Conservation (phyloP, 2,797 vertebrate species). For the Sternotherus odoratus region DNA sequence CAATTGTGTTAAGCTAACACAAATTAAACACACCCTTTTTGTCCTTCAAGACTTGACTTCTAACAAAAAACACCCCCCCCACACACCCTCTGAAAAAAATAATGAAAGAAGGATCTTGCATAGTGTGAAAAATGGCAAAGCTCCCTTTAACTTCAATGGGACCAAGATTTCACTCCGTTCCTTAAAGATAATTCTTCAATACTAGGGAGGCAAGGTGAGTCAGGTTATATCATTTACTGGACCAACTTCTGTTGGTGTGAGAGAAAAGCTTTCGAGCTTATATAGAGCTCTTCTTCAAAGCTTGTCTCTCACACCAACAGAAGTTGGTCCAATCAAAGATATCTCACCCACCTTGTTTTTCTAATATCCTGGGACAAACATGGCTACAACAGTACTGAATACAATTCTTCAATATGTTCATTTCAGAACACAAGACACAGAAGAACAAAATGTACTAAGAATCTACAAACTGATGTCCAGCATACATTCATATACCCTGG, state of each 20-base stretch:
- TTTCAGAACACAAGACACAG: not conserved
- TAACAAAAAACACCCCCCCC: not conserved
- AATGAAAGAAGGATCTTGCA: not conserved
- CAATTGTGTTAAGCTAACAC: not conserved
- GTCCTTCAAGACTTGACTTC: not conserved
- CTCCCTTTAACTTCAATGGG: not conserved
- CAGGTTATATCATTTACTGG: not conserved
- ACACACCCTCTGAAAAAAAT: not conserved
- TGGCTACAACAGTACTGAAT: not conserved
- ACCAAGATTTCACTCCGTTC: not conserved
- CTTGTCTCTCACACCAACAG: not conserved
- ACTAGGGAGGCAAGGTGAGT: not conserved
- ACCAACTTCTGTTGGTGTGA: too few relatives aligned
- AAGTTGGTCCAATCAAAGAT: not conserved
- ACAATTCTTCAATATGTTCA: not conserved
- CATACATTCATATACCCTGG: not conserved
- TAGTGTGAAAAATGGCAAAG: fast-evolving
- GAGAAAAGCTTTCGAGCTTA: too few relatives aligned
- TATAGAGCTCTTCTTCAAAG: not conserved
- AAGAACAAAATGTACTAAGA: not conserved
- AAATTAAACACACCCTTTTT: not conserved
- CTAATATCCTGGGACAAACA: not conserved
- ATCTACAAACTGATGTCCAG: not conserved
- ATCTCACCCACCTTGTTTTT: not conserved
- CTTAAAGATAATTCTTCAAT: not conserved